Evolutionary conservation across 2,888 invertebrate species (phyloP).

Genomic region (Rhaphigaster nebulosa): DNA sequence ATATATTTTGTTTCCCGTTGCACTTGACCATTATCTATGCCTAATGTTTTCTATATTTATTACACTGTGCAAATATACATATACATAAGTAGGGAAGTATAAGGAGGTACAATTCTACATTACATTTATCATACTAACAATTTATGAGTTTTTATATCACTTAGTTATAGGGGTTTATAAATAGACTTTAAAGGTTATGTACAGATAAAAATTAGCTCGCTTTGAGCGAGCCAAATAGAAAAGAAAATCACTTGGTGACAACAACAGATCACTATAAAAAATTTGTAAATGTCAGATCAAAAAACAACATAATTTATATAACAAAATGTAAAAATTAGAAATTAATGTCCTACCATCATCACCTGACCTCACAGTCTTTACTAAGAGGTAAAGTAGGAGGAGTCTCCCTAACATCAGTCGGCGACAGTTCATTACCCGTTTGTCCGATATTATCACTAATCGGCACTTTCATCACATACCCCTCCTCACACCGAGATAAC

Average conservation of each 20-base stretch:
- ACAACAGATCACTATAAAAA: constrained; percentile 63
- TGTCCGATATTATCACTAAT: constrained; percentile 60
- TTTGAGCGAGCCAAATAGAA: constrained; percentile 64
- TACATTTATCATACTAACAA: constrained; percentile 62
- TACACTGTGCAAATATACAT: constrained; percentile 67
- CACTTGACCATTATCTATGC: constrained; percentile 61
- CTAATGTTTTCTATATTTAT: constrained; percentile 62
- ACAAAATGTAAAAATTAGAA: constrained; percentile 59
- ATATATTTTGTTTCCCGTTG: constrained; percentile 65
- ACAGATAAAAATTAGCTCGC: constrained; percentile 64
- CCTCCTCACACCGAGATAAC: constrained; percentile 84
- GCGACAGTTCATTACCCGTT: constrained; percentile 51
- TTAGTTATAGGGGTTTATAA: constrained; percentile 60
- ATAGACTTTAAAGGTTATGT: constrained; percentile 63
- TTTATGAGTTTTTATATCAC: constrained; percentile 60
- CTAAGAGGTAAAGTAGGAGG: constrained; percentile 74
- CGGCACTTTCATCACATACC: constrained; percentile 73
- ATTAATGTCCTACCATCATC: constrained; percentile 72
- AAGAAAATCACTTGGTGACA: constrained; percentile 66
- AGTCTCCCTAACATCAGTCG: constrained; percentile 54
- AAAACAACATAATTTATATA: constrained; percentile 62
- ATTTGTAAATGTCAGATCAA: constrained; percentile 63
- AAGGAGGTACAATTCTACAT: constrained; percentile 57
- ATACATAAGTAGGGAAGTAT: constrained; percentile 59
- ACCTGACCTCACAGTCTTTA: constrained; percentile 91